phyloP scores from a whole-genome alignment of 2,797 vertebrate genomes.

The Sarcophilus harrisii region DNA sequence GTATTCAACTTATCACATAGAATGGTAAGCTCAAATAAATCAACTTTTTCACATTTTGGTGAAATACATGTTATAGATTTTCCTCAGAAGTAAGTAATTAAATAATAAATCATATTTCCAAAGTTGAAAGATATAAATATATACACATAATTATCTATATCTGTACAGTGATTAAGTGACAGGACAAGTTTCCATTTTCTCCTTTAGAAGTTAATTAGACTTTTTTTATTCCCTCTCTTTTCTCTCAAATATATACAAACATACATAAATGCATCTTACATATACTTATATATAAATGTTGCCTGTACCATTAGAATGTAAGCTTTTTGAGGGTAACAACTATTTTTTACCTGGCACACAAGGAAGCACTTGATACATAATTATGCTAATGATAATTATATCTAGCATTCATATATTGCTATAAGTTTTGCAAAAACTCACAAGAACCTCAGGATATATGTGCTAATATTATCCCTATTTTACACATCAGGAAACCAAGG shows the following conservation, averaged over 20 bases:
- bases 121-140: conserved; percentile 68
- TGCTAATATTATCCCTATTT: background rate
- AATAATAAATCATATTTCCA: conserved; percentile 75
- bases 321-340: background rate
- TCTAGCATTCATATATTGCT: background rate
- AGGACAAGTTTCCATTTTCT: background rate
- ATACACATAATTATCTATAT: accelerated
- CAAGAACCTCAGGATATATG: background rate
- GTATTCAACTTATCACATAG: conserved; percentile 79
- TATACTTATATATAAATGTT: no score
- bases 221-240: background rate
- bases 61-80: conserved; percentile 76
- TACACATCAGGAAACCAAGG: background rate
- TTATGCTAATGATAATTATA: background rate
- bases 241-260: background rate
- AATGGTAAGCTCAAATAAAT: conserved; percentile 77
- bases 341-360: background rate
- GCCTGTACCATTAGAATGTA: background rate
- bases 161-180: background rate
- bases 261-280: no score
- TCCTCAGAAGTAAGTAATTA: conserved; percentile 76
- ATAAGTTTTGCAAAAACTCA: background rate
- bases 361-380: background rate
- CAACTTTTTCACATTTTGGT: conserved; percentile 73
- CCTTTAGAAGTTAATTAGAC: background rate